Evolutionary conservation across 2,888 invertebrate species (phyloP), one percentile per base, ranked within the genome.

Genomic region (Trissoscelio sp.): DNA sequence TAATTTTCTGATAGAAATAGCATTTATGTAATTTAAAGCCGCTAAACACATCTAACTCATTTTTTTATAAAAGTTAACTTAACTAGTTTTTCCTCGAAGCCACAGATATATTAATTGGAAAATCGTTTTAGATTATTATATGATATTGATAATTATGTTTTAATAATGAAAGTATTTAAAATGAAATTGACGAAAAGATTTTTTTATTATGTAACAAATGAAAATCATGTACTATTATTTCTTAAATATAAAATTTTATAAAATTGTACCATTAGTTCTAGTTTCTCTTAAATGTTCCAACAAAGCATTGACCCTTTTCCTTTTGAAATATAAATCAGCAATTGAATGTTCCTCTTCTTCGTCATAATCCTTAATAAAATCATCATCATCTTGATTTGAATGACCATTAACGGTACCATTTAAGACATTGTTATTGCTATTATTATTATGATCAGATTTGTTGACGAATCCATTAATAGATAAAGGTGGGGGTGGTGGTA

Each of bases 231-330:
- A 5, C 6, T 28, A 5, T 28, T 28, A 28, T 28, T 28, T 5
- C 3, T 6, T 28, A 28, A 28, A 28, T 3, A 6, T 28, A 5
- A 28, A 44, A 18, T 18, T 18, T 44, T 18, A 31, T 46, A 18
- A 44, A 62, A 42, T 7, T 67, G 16, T 81, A 91, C 91, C 91
- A 39, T 91, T 89, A 2, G 88, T 90, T 81, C 90, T 90, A 2
- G 89, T 89, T 78, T 90, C 89, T 14, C 89, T 83, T 0, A 87
- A 91, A 39, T 87, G 88, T 0, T 90, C 91, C 20, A 91, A 81
- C 0, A 91, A 81, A 39, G 90, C 88, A 70, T 91, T 89, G 67
- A 91, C 88, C 57, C 91, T 85, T 18, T 87, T 91, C 16, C 90
- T 86, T 11, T 88, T 88, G 74, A 91, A 91, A 78, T 91, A 91